Percentiles rank a stretch among this genome's conserved stretches.
These are phyloP conservation scores for Callipepla californica DNA, from an alignment of 2,113 vertebrate genomes.

Conservation along the genomic window DNA sequence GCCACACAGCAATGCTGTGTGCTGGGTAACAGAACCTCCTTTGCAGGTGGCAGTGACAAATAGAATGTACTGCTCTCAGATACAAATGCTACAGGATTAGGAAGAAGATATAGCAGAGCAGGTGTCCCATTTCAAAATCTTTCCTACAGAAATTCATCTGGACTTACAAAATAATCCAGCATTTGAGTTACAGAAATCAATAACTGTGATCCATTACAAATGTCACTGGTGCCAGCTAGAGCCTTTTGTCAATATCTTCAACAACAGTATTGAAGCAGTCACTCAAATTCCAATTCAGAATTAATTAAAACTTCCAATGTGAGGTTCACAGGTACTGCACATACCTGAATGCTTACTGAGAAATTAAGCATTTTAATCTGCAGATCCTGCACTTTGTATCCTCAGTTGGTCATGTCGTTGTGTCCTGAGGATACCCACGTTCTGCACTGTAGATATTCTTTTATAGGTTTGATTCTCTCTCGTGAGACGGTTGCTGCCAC, in stretches of 20 bases:
- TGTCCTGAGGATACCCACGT: background rate
- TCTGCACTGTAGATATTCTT: background rate
- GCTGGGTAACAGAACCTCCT: background rate
- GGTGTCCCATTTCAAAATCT: background rate
- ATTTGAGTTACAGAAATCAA: background rate
- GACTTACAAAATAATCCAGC: background rate
- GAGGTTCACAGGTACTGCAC: background rate
- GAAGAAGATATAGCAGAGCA: background rate
- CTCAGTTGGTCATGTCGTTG: background rate
- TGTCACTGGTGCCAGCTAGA: background rate
- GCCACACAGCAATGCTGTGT: background rate
- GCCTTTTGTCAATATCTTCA: background rate
- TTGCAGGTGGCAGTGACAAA: background rate
- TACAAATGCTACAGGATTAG: background rate
- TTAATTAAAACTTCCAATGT: background rate
- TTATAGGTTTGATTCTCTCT: background rate
- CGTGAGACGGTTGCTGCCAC: background rate
- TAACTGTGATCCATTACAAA: background rate
- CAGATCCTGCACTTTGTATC: background rate
- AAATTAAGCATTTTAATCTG: slow-evolving; percentile 4
- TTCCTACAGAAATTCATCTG: background rate
- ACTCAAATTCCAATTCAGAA: background rate
- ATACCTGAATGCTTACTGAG: background rate
- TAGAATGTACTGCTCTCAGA: background rate
- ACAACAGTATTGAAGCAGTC: background rate